These are phyloP conservation scores for Psittacula cyanocephala DNA, from an alignment of 2,113 vertebrate species.

Conservation along the genomic window DNA sequence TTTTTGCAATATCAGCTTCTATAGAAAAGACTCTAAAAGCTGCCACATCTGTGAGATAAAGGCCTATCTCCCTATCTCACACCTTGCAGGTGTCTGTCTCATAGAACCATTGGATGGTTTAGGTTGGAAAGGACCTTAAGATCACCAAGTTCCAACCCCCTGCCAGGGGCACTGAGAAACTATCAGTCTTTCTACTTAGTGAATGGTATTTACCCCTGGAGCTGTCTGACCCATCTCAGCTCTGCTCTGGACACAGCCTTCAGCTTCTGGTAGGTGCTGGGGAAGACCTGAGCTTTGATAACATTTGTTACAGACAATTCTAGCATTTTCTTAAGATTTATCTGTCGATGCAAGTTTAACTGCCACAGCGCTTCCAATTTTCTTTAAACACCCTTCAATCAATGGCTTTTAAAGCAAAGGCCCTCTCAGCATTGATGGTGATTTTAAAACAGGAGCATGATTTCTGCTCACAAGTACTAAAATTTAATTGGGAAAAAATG, in stretches of 20 bases:
- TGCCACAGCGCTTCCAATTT: conserved; percentile 13
- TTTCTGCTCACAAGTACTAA: conserved; percentile 10
- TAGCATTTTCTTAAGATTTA: background rate
- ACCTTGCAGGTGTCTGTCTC: background rate
- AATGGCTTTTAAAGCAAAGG: background rate
- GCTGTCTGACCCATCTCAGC: background rate
- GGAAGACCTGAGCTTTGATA: background rate
- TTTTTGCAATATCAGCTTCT: background rate
- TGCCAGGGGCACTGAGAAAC: background rate
- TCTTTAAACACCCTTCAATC: conserved; percentile 24
- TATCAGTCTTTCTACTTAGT: background rate
- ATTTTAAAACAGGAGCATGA: background rate
- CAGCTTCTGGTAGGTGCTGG: background rate
- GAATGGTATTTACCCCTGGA: background rate
- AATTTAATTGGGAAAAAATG: background rate
- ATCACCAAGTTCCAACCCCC: background rate
- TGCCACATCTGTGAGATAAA: background rate
- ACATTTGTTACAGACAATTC: background rate
- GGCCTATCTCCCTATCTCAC: background rate
- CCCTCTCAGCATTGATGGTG: background rate
- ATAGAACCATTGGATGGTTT: background rate
- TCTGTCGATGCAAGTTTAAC: background rate
- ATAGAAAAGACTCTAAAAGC: background rate
- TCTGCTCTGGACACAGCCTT: background rate
- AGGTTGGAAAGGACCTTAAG: background rate